Base-by-base conservation (phyloP, 2,888 invertebrate species). In the Oxytorus armatus region DNA sequence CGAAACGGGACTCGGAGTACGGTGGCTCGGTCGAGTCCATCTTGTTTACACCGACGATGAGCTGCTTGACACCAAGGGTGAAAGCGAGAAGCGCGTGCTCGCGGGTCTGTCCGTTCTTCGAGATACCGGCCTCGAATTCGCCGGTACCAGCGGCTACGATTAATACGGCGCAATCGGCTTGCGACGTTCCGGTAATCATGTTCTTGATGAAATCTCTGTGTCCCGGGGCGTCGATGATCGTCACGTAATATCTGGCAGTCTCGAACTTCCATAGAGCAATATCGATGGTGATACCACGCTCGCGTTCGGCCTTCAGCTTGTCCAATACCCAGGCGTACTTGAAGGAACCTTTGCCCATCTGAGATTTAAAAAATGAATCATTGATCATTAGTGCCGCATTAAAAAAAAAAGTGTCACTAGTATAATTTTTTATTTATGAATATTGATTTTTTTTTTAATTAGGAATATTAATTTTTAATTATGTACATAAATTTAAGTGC, bases 201-300 rank as follows among this genome's bases (percentile, higher is more conserved):
- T 99, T 99, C 95, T 99, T 99, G 95, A 99, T 99, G 96, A 99
- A 99, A 98, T 99, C 99, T 95, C 99, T 97, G 95, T 99, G 99
- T 91, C 99, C 99, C 85, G 99, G 99, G 86, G 99, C 99, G 93
- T 99, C 99, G 92, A 99, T 99, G 94, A 99, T 99, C 92, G 99
- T 99, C 85, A 99, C 97, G 92, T 98, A 98, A 95, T 97, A 99
- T 92, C 95, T 98, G 79, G 95, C 92, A 10, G 99, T 99, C 93
- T 99, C 98, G 93, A 99, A 99, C 93, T 99, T 99, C 99, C 99
- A 99, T 89, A 99, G 93, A 86, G 98, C 98, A 92, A 99, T 99
- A 93, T 99, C 99, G 91, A 99, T 99, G 92, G 99, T 99, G 94
- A 99, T 99, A 97, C 99, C 99, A 96, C 99, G 98, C 93, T 99